phyloP scores from a whole-genome alignment of 1,140 invertebrate genomes.

The Drosophila burlai region DNA sequence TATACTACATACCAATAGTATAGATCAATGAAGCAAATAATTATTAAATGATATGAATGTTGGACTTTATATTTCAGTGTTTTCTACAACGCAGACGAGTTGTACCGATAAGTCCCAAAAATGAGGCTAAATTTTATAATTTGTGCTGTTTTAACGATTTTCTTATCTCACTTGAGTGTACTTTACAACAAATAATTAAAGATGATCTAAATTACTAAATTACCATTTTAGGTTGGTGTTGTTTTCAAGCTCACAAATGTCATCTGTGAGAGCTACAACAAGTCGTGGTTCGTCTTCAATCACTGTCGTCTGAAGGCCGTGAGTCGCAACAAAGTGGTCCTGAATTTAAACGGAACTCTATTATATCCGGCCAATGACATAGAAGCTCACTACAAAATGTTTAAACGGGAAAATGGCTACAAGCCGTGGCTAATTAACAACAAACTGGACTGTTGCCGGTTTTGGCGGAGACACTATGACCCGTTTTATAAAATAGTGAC shows the following conservation, averaged over 20 bases:
- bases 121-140: not conserved
- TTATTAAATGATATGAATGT: not conserved
- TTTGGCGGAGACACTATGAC: not conserved
- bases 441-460: not conserved
- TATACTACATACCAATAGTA: not conserved
- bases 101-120: not conserved
- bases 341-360: slow-evolving; percentile 20
- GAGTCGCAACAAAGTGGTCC: not conserved
- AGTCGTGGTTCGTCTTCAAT: slow-evolving; percentile 5
- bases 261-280: slow-evolving; percentile 3
- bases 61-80: not conserved
- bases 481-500: not conserved
- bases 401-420: slow-evolving; percentile 21
- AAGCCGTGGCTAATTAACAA: slow-evolving; percentile 12
- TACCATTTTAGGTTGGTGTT: not conserved
- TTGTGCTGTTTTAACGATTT: not conserved
- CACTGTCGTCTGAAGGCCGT: slow-evolving; percentile 11
- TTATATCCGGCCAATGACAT: not conserved
- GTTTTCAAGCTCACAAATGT: slow-evolving; percentile 4
- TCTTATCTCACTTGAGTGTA: not conserved
- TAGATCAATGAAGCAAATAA: not conserved
- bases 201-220: not conserved
- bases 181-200: not conserved
- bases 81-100: not conserved
- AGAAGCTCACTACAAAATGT: slow-evolving; percentile 1